phyloP scores from a whole-genome alignment of 2,888 invertebrate species.

The Teleogryllus oceanicus region DNA sequence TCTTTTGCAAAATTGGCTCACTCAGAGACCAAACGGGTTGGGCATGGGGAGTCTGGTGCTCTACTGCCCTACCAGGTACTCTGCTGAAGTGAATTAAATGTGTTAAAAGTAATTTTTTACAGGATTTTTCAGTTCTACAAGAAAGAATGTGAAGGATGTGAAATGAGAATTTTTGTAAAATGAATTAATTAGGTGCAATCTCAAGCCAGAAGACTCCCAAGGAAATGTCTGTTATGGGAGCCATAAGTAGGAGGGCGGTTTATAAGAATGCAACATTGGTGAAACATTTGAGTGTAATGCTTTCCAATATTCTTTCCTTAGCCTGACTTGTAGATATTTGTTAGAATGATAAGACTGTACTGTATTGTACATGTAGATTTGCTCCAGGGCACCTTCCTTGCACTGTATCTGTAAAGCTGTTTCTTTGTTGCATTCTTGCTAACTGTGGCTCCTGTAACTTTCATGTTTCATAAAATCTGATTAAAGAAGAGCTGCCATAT shows the following conservation, averaged over 20 bases:
- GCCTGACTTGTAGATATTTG: neutral
- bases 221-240: neutral
- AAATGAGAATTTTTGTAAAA: neutral
- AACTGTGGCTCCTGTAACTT: neutral
- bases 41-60: neutral
- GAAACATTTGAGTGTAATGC: neutral
- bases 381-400: neutral
- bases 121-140: neutral
- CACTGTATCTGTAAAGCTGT: neutral
- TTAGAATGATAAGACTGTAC: neutral
- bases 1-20: conserved; percentile 4
- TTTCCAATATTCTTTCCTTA: neutral
- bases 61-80: neutral
- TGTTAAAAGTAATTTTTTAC: conserved; percentile 7
- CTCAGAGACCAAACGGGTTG: neutral
- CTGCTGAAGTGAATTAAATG: neutral
- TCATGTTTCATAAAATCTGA: neutral
- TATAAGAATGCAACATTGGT: neutral
- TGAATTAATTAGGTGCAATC: neutral
- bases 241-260: neutral
- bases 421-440: neutral
- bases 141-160: neutral
- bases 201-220: neutral
- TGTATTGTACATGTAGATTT: neutral
- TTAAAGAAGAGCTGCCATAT: neutral